These are phyloP conservation scores for Nycticebus coucang DNA, from an alignment of 2,113 vertebrate species.

Conservation along the genomic window DNA sequence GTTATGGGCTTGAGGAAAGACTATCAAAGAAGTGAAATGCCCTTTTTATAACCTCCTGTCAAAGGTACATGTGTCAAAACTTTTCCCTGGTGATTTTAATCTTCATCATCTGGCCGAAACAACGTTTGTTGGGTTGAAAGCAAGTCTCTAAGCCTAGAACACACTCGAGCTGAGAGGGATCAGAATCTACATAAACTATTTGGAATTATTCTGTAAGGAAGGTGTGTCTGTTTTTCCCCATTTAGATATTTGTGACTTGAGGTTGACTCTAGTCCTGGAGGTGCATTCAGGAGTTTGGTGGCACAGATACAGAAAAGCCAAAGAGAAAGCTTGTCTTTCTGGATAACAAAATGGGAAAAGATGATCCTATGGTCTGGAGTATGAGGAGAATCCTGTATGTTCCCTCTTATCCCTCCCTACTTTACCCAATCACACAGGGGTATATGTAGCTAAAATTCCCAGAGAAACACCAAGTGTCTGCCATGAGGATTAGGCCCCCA, in stretches of 20 bases:
- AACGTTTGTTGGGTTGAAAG: not conserved
- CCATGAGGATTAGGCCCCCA: not conserved
- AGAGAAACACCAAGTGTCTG: not conserved
- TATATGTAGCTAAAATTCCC: not conserved
- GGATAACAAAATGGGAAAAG: not conserved
- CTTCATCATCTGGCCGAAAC: not conserved
- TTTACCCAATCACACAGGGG: not conserved
- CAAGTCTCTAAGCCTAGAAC: not conserved
- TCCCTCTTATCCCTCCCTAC: not conserved
- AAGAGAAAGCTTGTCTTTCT: not conserved
- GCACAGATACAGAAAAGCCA: not conserved
- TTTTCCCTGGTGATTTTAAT: not conserved
- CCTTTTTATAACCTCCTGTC: not conserved
- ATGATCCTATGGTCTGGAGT: not conserved
- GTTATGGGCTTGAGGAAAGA: not conserved
- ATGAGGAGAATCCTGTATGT: not conserved
- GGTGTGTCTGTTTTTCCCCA: not conserved
- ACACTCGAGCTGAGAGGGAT: not conserved
- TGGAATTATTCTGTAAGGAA: not conserved
- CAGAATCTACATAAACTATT: not conserved
- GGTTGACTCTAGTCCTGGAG: not conserved
- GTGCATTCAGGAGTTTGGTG: not conserved
- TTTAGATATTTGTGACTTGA: not conserved
- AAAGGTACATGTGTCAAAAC: not conserved
- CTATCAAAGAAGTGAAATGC: not conserved